A percentile compares a stretch with the other conserved stretches of the same genome.
These are phyloP conservation scores for Gnathonemus longibarbis DNA, from an alignment of 2,113 vertebrate genomes.

Conservation along the genomic window DNA sequence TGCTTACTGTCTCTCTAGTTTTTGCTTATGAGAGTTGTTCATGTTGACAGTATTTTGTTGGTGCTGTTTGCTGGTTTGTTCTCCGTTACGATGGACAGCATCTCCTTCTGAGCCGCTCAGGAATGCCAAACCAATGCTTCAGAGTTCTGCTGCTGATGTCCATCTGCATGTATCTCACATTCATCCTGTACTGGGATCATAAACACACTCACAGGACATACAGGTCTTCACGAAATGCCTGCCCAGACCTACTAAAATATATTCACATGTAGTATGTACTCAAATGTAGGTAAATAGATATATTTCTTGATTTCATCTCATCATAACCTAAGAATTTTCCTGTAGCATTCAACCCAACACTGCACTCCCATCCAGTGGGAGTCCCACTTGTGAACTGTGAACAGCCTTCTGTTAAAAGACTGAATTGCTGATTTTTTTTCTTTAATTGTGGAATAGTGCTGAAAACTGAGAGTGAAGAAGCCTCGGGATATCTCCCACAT, in stretches of 20 bases:
- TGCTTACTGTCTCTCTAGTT: not conserved
- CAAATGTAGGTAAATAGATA: not conserved
- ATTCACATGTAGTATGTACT: not conserved
- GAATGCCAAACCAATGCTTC: not conserved
- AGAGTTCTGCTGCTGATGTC: not conserved
- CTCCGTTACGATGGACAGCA: too few relatives aligned
- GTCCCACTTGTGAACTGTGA: not conserved
- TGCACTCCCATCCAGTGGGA: not conserved
- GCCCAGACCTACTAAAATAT: not conserved
- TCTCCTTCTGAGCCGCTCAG: not conserved
- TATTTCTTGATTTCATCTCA: not conserved
- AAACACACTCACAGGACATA: not conserved
- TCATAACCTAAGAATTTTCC: not conserved
- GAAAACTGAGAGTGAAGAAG: conserved; percentile 34
- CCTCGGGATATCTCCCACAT: conserved; percentile 38
- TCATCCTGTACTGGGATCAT: not conserved
- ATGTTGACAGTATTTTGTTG: not conserved
- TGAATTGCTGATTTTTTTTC: not conserved
- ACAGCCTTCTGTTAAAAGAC: not conserved
- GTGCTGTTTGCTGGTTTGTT: not conserved
- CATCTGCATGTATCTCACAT: not conserved
- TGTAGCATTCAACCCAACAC: not conserved
- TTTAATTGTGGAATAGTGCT: conserved; percentile 26
- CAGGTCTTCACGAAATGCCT: not conserved
- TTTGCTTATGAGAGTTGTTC: not conserved